Conservation (phyloP, 2,113 vertebrate genomes). For the Henicopernis longicauda region DNA sequence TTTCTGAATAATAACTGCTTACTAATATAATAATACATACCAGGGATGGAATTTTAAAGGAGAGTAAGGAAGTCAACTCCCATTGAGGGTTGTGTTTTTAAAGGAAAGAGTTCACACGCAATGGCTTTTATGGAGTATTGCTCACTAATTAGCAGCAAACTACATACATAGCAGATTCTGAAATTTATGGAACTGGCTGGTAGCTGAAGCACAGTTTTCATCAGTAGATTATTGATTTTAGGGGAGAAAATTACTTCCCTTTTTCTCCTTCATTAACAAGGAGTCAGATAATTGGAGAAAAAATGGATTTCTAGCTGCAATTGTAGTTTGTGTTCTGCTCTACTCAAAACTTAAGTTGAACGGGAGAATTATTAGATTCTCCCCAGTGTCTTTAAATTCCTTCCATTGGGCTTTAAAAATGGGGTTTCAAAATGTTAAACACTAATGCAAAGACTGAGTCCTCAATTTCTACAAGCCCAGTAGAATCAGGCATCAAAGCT, state of each 20-base stretch:
- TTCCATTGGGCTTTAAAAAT: neutral
- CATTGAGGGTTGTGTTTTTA: constrained; percentile 44
- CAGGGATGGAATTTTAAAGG: constrained; percentile 19
- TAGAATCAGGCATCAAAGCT: neutral
- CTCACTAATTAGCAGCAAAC: constrained; percentile 33
- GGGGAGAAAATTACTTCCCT: neutral
- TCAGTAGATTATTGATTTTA: constrained; percentile 5
- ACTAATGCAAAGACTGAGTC: neutral
- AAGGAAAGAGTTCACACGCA: constrained; percentile 33
- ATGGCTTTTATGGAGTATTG: constrained; percentile 24
- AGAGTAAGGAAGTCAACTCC: constrained; percentile 33
- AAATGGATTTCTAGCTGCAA: neutral
- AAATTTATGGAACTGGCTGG: constrained; percentile 8
- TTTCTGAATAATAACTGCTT: constrained; percentile 35
- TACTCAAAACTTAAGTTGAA: neutral
- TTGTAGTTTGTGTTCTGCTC: neutral
- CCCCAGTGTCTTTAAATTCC: neutral
- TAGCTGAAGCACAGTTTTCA: neutral
- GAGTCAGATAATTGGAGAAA: neutral
- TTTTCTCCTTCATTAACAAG: neutral
- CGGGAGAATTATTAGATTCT: neutral
- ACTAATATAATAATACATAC: constrained; percentile 53
- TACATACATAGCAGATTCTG: neutral
- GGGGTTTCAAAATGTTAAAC: neutral
- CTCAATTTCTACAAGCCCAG: neutral